Conservation (phyloP, 1,140 invertebrate species). For the Chironomus tepperi region DNA sequence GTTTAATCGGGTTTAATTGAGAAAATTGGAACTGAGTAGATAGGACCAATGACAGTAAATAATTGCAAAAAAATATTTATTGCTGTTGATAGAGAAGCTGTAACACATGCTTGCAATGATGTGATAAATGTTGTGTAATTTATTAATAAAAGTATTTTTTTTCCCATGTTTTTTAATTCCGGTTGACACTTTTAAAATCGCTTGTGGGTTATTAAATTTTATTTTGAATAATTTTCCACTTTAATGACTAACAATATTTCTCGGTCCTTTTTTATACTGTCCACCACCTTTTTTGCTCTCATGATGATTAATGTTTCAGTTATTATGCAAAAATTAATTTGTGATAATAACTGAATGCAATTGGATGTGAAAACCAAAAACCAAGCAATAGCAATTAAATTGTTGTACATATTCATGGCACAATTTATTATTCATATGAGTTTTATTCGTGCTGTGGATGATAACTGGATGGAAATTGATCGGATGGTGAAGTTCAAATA, state of each 20-base stretch:
- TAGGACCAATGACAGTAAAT: neutral
- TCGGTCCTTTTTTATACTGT: no score
- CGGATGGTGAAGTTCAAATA: no score
- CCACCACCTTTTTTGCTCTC: neutral
- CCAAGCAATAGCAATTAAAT: constrained; percentile 4
- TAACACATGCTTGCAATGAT: no score
- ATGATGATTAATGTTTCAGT: neutral
- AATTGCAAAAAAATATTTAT: neutral
- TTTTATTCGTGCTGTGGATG: neutral
- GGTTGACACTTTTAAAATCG: neutral
- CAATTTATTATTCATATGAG: neutral
- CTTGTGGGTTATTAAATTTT: constrained; percentile 3
- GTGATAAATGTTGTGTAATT: no score
- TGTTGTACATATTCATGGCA: neutral
- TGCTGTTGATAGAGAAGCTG: no score
- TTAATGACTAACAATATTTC: neutral
- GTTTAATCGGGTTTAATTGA: neutral
- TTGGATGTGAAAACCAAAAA: neutral
- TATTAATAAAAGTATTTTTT: no score
- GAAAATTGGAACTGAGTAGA: neutral
- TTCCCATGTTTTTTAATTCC: neutral
- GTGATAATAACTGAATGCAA: constrained; percentile 12
- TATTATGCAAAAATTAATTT: constrained; percentile 12
- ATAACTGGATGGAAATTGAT: no score
- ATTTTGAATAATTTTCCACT: neutral